A percentile compares a stretch with the other conserved stretches of the same genome.
Conservation (phyloP, 2,113 vertebrate genomes). For the Ammodytes marinus region DNA sequence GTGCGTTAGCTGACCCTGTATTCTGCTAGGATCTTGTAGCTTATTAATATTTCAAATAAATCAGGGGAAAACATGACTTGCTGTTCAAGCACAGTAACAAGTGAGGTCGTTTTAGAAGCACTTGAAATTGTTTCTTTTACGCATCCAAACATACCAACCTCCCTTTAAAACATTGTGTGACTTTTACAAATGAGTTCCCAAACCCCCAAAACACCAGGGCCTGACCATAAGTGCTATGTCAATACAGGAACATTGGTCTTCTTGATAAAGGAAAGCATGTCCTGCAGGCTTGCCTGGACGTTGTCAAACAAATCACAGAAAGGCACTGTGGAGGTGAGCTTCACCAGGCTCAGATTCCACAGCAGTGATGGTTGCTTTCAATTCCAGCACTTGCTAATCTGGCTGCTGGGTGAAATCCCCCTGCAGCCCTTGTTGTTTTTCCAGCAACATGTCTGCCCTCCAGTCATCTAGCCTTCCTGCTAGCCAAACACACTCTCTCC, state of each 20-base stretch:
- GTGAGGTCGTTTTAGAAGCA: background rate
- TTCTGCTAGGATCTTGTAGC: conserved; percentile 35
- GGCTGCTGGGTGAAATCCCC: conserved; percentile 36
- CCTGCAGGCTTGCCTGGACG: conserved; percentile 47
- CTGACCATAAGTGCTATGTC: conserved; percentile 45
- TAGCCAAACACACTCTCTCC: conserved; percentile 50
- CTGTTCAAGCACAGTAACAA: conserved; percentile 42
- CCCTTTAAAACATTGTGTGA: background rate
- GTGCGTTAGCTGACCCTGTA: conserved; percentile 17
- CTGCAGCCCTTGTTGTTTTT: conserved; percentile 51
- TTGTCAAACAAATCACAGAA: conserved; percentile 63
- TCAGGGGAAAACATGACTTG: conserved; percentile 50
- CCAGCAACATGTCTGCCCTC: conserved; percentile 46
- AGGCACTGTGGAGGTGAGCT: conserved; percentile 48
- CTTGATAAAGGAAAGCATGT: conserved; percentile 51
- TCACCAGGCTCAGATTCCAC: conserved; percentile 66
- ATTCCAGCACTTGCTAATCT: conserved; percentile 65
- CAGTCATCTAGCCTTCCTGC: conserved; percentile 35
- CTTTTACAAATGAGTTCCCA: conserved; percentile 21
- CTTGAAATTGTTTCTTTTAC: conserved; percentile 9
- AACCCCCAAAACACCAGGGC: conserved; percentile 32
- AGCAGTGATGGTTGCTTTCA: conserved; percentile 59
- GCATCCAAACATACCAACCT: conserved; percentile 15
- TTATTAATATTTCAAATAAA: conserved; percentile 45
- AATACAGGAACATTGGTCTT: conserved; percentile 42